Base-by-base conservation (phyloP, 2,797 vertebrate genomes). In the Rhincodon typus region DNA sequence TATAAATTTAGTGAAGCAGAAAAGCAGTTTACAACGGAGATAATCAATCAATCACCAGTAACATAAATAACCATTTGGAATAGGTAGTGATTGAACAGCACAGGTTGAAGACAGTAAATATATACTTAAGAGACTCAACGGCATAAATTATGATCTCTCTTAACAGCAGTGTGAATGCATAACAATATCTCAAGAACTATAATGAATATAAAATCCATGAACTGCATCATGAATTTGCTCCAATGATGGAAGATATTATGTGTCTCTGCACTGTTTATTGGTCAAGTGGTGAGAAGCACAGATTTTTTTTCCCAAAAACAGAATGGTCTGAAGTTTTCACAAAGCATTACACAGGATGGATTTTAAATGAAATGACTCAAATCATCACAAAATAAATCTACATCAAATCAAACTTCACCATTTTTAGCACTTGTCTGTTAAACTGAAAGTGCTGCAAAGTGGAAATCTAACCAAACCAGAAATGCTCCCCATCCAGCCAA, bases 151-250 rank as follows among this genome's bases (percentile, higher is more conserved):
- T 91, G 57, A 91, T n/a, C 7, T 72, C 23, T 25, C 23, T 94
- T 70, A 27, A 94, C 42, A 46, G 66, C 69, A 72, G 23, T 4
- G 38, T 38, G 15, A 23, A 10, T 46, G 38, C 10, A 13, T 50
- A 94, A 94, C 42, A 94, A 94, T 69, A 94, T 94, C 70, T 19
- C 38, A 46, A 70, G 38, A 72, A 94, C 67, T 69, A 46, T 42
- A 67, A 72, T 38, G 25, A 94, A 30, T 94, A 70, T 70, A 94
- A 46, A 69, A 23, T 38, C 38, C 42, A 70, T 70, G 38, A 46
- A 10, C 38, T 72, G 15, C 23, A 50, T 94, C 93, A 27, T 42
- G 38, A 50, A 42, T 69, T 70, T 69, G 23, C 0, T 72, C 67
- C 67, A 94, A 69, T 72, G 67, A 30, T 94, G 38, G 12, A 50